phyloP scores from a whole-genome alignment of 2,888 invertebrate genomes.

The Cerceris rybyensis region DNA sequence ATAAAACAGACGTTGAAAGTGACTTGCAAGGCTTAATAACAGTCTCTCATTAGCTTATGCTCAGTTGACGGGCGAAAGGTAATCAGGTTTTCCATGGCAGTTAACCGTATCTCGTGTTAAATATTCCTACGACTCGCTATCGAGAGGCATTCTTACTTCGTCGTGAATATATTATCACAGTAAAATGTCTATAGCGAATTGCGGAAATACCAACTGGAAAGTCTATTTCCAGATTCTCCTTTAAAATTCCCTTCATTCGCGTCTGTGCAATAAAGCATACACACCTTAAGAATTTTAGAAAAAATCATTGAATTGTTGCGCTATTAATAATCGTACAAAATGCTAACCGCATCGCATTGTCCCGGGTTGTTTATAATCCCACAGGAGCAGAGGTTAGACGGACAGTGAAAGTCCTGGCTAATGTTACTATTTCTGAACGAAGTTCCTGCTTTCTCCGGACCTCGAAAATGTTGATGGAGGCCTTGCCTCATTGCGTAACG shows the following conservation, averaged over 20 bases:
- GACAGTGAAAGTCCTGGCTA: conserved; percentile 52
- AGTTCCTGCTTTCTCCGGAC: conserved; percentile 57
- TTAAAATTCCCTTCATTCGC: not conserved
- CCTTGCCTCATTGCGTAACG: conserved; percentile 29
- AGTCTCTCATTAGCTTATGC: conserved; percentile 32
- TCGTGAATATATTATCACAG: conserved; percentile 26
- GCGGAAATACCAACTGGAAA: conserved; percentile 5
- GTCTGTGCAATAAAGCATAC: not conserved
- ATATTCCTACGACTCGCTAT: conserved; percentile 16
- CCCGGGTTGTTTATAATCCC: conserved; percentile 5
- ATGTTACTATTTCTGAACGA: conserved; percentile 8
- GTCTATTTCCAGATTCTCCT: not conserved
- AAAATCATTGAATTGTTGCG: not conserved
- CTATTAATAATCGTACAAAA: no score
- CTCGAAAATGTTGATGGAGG: conserved; percentile 40
- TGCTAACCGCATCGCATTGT: not conserved
- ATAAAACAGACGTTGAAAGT: no score
- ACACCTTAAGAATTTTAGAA: not conserved
- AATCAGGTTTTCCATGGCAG: conserved; percentile 32
- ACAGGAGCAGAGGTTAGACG: conserved; percentile 37
- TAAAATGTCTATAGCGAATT: conserved; percentile 12
- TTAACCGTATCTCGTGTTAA: conserved; percentile 34
- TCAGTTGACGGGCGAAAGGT: conserved; percentile 32
- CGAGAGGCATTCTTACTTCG: conserved; percentile 22
- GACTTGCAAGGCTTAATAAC: conserved; percentile 13